Base-by-base conservation (phyloP, 2,888 invertebrate species). In the Caenorhabditis afra region DNA sequence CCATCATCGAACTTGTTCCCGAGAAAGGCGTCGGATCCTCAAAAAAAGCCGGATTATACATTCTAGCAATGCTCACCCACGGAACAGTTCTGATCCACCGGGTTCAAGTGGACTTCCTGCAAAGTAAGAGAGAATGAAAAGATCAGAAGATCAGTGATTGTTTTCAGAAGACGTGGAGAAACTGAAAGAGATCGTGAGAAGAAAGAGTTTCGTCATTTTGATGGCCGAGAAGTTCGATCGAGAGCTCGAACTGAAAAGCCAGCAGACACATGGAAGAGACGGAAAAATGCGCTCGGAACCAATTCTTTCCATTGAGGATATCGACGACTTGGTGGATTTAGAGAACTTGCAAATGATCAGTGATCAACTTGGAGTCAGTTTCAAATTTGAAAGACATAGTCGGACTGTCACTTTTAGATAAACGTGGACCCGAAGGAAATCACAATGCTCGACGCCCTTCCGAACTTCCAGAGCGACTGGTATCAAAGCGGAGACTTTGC, bases 121-220 rank as follows among this genome's bases (percentile, higher is more conserved):
- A 71, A 23, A 45, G 71, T 64, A 16, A n/a, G 47, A 14, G 7
- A 29, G 29, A 29, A 29, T 22, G 3, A 29, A n/a, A n/a, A n/a
- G n/a, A n/a, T n/a, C n/a, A 55, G 18, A 52, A 16, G 14, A 5
- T 29, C 4, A n/a, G n/a, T n/a, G n/a, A n/a, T n/a, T 29, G 11
- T 35, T 41, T 41, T 8, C 44, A 73, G 73, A 20, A 65, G 73
- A 73, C 35, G 64, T 29, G n/a, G 73, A 64, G n/a, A 64, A 47
- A 11, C 41, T 73, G 58, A 73, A 58, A 39, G 73, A 73, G 22
- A n/a, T 52, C 0, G 16, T 73, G 35, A 57, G 29, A n/a, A 58
- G 18, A 22, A 57, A 57, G 20, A 64, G 50, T 14, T 50, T 73
- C 35, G 12, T 64, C n/a, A 14, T 58, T 37, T 1, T 41, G 11